Evolutionary conservation across 1,140 invertebrate genomes (phyloP), one percentile per base, ranked within the genome.

Genomic region (Drosophila ogumai): DNA sequence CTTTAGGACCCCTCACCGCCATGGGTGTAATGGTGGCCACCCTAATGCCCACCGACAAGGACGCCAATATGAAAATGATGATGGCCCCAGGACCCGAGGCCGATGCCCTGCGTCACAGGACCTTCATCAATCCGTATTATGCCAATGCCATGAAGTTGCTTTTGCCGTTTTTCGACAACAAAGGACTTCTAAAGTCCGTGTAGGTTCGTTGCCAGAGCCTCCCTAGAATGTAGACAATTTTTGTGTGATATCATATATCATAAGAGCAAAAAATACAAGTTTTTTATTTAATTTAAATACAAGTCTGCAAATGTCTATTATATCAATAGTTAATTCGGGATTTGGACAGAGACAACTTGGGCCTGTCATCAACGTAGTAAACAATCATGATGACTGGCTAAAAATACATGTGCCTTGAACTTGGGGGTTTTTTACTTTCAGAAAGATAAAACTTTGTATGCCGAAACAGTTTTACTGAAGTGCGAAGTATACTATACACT

Each of bases 31-130:
- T 80, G 58, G 55, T 60, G 17, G 60, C 64, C 52, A 68, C 79
- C 2, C 40, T 81, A 0, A 40, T 75, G 34, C 85, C 85, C 38
- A 49, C 79, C 4, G 71, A 90, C 52, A 82, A 90, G 46, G 85
- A 90, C 34, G 57, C 85, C 3, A 90, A 74, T 43, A 80, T 90
- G 3, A 73, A 74, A 13, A 85, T 56, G 49, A 31, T 82, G 19
- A 55, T 90, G 65, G 58, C 73, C 22, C 60, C 64, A 2, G 86
- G 84, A 28, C 82, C 82, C 5, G 79, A 84, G 10, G 84, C 60
- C 2, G 76, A 88, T 32, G 81, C 63, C 3, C 49, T 90, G 19
- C 60, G 79, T 1, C 40, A 50, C n/a, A 80, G 44, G 46, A 44
- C 47, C 12, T 64, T 80, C 8, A 34, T 44, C 1, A 85, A 85